Evolutionary conservation across 1,140 invertebrate genomes (phyloP), one percentile per base, ranked within the genome.

Genomic region (Xylocopa sonorina): DNA sequence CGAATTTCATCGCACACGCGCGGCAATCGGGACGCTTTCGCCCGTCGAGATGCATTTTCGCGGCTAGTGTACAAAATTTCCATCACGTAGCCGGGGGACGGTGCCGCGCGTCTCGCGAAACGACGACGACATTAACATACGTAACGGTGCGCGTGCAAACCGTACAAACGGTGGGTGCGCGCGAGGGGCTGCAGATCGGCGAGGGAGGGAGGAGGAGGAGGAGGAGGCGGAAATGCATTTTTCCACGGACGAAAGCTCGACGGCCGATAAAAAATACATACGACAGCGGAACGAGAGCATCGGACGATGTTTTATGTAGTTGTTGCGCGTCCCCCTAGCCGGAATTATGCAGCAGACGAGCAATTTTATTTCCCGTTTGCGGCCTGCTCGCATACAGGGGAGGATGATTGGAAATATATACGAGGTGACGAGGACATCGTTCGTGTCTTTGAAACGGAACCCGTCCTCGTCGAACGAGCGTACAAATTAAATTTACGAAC

Each of bases 271-370:
- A 69, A 77, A 77, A 69, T 69, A 57, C 41, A 68, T 55, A 24
- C 27, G 50, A 60, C 18, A 51, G 16, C 43, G 43, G 16, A 58
- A 51, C 38, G 55, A 14, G 48, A 64, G 50, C 34, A 63, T 73
- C 46, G 58, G 64, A 64, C 5, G 69, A 79, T 79, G 58, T 79
- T 79, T 79, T 79, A 79, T 64, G 77, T 55, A 73, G 41, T 16
- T 48, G 48, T 43, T 38, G 34, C 57, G 21, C 29, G 6, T 41
- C 34, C 32, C 38, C 32, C 18, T 2, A 21, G n/a, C 10, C 29
- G 43, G 41, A 72, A 78, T 78, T 73, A 78, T 78, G 57, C 69
- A 55, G 43, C n/a, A 64, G 48, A 27, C 69, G 48, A 34, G 57
- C 58, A 60, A 78, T 71, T 78, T 78, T 71, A 71, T 68, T 50